phyloP scores from a whole-genome alignment of 2,113 vertebrate genomes.

The Hypanus sabinus region DNA sequence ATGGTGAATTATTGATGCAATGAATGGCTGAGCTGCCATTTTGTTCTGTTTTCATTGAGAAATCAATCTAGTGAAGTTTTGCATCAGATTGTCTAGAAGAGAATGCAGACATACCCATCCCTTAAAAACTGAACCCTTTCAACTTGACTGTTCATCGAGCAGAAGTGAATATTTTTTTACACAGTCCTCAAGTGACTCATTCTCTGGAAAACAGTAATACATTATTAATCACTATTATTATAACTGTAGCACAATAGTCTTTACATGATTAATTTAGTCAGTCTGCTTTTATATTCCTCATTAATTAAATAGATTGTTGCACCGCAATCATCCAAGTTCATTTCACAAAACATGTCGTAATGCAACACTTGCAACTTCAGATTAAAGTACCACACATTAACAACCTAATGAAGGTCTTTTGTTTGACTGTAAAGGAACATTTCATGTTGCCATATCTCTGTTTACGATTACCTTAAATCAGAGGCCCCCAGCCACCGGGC shows the following conservation, averaged over 20 bases:
- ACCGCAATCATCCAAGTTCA: background rate
- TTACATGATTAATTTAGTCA: slow-evolving; percentile 11
- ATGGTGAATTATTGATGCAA: background rate
- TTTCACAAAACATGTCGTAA: slow-evolving; percentile 1
- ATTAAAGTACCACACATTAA: background rate
- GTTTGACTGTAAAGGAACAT: background rate
- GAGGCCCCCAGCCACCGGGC: too few species aligned
- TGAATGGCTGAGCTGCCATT: background rate
- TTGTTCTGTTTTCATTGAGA: background rate
- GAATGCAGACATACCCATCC: background rate
- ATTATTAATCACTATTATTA: slow-evolving; percentile 21
- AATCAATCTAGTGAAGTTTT: background rate
- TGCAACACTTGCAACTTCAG: slow-evolving; percentile 15
- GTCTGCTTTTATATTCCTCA: background rate
- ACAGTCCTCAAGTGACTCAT: slow-evolving; percentile 25
- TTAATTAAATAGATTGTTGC: slow-evolving; percentile 16
- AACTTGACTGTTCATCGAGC: background rate
- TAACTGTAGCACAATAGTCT: slow-evolving; percentile 9
- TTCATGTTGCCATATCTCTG: background rate
- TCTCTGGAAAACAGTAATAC: slow-evolving; percentile 8
- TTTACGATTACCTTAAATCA: background rate
- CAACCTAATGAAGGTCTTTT: background rate
- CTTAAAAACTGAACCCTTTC: background rate
- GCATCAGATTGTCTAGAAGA: background rate
- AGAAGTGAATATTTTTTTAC: background rate